Base-by-base conservation (phyloP, 2,888 invertebrate species). In the Zaprionus lineosus region DNA sequence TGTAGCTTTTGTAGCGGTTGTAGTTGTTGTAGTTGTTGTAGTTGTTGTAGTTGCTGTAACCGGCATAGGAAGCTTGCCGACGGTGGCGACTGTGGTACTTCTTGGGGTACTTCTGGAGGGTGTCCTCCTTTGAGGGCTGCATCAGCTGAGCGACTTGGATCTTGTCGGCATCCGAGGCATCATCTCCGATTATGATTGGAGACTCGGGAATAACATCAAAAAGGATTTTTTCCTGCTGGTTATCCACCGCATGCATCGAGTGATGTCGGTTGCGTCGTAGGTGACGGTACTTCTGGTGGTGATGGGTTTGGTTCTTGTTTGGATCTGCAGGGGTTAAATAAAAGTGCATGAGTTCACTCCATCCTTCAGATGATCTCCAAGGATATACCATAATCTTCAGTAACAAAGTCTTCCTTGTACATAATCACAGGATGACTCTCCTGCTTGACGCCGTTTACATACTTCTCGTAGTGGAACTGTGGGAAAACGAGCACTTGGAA, bases 341-440 rank as follows among this genome's bases (percentile, higher is more conserved):
- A 16, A n/a, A n/a, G n/a, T 1, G 6, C 21, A n/a, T 24, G 8
- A 29, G 6, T 11, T n/a, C 1, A 3, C n/a, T 19, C 5, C 19
- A 19, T 24, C 4, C 24, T 16, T n/a, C 29, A 2, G 2, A 11
- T 26, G n/a, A n/a, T n/a, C n/a, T n/a, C n/a, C n/a, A n/a, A n/a
- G n/a, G n/a, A n/a, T 76, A 71, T 52, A 88, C 88, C 88, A 67
- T 85, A 89, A 70, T 89, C 88, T 58, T 88, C 89, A 48, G 48
- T 87, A 41, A 89, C 89, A 62, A 88, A 86, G 60, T 89, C 88
- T 65, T 89, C 88, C 44, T 89, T 89, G 63, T 89, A 89, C 78
- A 86, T 87, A 29, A 89, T 76, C 58, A 87, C 74, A 4, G 88
- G 88, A 70, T 89, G 88, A 59, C 84, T 78, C 60, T 88, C 84